Evolutionary conservation across 2,113 vertebrate species (phyloP), one percentile per base, ranked within the genome.

Genomic region (Misgurnus anguillicaudatus): DNA sequence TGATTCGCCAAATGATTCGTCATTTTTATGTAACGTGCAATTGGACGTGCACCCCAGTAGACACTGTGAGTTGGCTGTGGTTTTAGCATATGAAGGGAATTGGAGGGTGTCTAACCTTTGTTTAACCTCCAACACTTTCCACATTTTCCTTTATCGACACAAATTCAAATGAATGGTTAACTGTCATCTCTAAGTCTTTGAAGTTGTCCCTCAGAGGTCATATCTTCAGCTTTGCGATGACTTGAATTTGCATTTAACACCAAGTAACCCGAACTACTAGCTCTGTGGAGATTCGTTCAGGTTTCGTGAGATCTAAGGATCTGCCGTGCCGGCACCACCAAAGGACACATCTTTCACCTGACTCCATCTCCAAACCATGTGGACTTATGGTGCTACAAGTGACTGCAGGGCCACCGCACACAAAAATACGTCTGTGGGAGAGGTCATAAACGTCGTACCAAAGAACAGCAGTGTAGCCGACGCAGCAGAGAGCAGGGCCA

Each of bases 221-320:
- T 85, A 86, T 83, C 80, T 88, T 78, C 79, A 64, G 87, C 80
- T 85, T 87, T 78, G 85, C 84, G 85, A 86, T 87, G 87, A 75
- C 81, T 89, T 90, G 88, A 88, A 89, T 86, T 88, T 84, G 84
- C 81, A 79, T 87, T 89, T 86, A 89, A 84, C 71, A 87, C 85
- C 79, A 84, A 87, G 82, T 80, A 84, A 80, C 78, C 80, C 79
- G 65, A 87, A 89, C 80, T 87, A 88, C 85, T 82, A 87, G 87
- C 78, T 60, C 85, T 71, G 87, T 74, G 77, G 83, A 78, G 79
- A 86, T 86, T 86, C 85, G 85, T 31, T 31, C 84, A 85, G 82
- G 86, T 90, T 89, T 91, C 89, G 90, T 80, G 85, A 90, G 87
- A 84, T 74, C 69, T 85, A 82, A 90, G 89, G 85, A 85, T 77